Percentiles rank a stretch among this genome's conserved stretches.
phyloP scores from a whole-genome alignment of 2,113 vertebrate genomes.

The Neodontobutis hainanensis region DNA sequence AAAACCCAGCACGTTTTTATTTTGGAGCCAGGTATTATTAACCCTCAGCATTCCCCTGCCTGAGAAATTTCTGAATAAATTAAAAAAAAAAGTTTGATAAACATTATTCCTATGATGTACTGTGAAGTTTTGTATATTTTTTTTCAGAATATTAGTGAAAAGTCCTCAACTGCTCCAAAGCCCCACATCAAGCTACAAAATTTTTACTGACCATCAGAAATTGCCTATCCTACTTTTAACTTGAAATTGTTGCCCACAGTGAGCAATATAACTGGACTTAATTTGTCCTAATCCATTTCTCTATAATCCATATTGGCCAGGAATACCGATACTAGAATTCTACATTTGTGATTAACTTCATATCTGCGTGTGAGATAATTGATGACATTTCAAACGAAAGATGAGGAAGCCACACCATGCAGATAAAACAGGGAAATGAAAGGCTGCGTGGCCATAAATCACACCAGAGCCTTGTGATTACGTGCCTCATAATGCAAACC shows the following conservation, averaged over 20 bases:
- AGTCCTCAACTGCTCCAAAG: no score
- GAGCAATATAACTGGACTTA: background rate
- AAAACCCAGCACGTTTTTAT: no score
- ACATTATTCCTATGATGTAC: no score
- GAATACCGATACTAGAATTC: slow-evolving; percentile 39
- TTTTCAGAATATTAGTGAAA: no score
- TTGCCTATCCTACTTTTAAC: no score
- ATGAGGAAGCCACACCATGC: slow-evolving; percentile 25
- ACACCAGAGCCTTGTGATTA: slow-evolving; percentile 42
- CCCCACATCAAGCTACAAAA: no score
- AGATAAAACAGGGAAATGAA: slow-evolving; percentile 65
- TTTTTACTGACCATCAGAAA: no score
- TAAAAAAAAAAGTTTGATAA: no score
- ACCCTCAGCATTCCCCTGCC: no score
- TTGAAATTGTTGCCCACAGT: background rate
- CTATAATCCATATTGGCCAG: background rate
- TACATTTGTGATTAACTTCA: slow-evolving; percentile 18
- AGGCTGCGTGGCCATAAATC: slow-evolving; percentile 51
- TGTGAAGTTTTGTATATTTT: no score
- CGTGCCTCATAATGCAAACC: slow-evolving; percentile 46
- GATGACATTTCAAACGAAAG: slow-evolving; percentile 47
- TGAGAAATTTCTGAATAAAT: no score
- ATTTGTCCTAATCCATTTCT: slow-evolving; percentile 1
- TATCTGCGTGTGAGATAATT: slow-evolving; percentile 22
- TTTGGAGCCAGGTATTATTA: no score